Evolutionary conservation across 2,797 vertebrate genomes (phyloP).

Genomic region (Lemur catta): DNA sequence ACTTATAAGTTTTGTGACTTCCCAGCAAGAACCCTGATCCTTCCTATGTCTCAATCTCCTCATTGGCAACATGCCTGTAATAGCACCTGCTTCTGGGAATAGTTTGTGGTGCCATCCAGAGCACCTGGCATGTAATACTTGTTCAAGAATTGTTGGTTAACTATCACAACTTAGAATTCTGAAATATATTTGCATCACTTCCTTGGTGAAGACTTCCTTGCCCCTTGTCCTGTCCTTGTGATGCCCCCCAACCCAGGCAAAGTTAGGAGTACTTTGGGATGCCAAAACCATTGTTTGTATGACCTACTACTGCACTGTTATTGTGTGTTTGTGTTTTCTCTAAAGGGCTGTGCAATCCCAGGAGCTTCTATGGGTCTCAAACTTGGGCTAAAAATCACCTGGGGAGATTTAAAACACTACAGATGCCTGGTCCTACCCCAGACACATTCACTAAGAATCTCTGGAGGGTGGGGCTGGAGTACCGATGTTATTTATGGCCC

Average conservation of each 20-base stretch:
- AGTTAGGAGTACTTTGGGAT: not conserved
- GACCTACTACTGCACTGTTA: accelerated
- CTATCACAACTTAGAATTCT: not conserved
- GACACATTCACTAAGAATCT: not conserved
- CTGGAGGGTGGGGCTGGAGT: accelerated
- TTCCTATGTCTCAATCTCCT: not conserved
- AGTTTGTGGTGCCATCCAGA: not conserved
- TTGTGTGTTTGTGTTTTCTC: not conserved
- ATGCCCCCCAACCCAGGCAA: not conserved
- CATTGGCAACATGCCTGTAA: not conserved
- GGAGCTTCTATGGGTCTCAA: not conserved
- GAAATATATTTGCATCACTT: not conserved
- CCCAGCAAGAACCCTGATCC: not conserved
- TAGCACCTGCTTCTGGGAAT: not conserved
- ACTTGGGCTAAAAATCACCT: not conserved
- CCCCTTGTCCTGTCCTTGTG: not conserved
- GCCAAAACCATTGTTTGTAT: accelerated
- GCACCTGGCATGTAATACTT: not conserved
- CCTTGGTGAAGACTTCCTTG: not conserved
- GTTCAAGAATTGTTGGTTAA: not conserved
- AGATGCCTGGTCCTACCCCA: not conserved
- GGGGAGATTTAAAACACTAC: not conserved
- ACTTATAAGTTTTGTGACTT: not conserved
- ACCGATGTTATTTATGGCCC: not conserved
- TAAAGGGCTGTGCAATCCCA: not conserved